Conservation (phyloP, 2,113 vertebrate species). For the Phrynosoma platyrhinos region DNA sequence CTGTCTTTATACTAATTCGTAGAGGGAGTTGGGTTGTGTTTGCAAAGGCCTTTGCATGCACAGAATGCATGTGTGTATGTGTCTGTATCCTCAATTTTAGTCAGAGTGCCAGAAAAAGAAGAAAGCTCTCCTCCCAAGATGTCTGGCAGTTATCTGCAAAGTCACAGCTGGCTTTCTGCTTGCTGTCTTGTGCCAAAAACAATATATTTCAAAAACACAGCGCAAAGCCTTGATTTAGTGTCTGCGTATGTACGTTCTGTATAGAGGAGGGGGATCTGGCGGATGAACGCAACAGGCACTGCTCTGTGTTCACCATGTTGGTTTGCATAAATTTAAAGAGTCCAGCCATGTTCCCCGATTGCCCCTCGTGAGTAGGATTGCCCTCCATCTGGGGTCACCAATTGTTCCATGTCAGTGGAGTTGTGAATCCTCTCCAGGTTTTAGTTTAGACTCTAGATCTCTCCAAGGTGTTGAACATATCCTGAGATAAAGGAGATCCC, state of each 20-base stretch:
- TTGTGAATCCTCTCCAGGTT: no score
- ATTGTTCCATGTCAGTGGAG: no score
- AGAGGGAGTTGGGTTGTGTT: rapidly evolving
- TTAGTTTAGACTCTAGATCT: no score
- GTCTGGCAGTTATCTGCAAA: background rate
- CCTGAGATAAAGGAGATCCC: no score
- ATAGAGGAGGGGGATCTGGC: background rate
- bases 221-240: background rate
- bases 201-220: background rate
- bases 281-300: background rate
- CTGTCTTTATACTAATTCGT: background rate
- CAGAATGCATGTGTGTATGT: no score
- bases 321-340: background rate
- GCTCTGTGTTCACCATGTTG: background rate
- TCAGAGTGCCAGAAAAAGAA: no score
- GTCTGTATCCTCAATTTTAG: background rate
- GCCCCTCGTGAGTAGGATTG: background rate
- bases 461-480: no score
- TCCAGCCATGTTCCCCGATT: background rate
- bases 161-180: background rate
- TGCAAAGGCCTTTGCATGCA: background rate
- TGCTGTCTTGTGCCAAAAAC: background rate
- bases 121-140: background rate
- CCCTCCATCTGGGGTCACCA: no score
- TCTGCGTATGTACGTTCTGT: background rate